Evolutionary conservation across 2,113 vertebrate genomes (phyloP).

Genomic region (Drymodes brunneopygia): DNA sequence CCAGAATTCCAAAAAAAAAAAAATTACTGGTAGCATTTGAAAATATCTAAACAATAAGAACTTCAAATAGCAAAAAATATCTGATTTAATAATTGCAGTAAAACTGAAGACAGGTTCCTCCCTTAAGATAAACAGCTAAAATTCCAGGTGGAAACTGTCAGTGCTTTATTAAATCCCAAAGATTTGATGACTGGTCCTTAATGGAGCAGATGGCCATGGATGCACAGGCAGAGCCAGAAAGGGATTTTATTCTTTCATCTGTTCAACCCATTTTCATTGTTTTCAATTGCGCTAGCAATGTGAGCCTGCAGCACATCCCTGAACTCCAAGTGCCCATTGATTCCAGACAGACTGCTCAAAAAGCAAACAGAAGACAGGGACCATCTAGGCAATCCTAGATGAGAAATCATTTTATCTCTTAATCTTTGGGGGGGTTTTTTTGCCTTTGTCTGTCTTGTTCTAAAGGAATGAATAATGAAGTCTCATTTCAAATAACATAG

Average conservation of each 20-base stretch:
- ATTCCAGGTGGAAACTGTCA: neutral
- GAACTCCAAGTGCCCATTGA: neutral
- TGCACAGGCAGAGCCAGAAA: neutral
- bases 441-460: neutral
- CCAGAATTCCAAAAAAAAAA: neutral
- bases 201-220: conserved; percentile 1
- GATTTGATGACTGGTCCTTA: neutral
- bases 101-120: neutral
- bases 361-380: neutral
- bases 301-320: neutral
- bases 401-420: neutral
- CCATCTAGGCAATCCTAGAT: neutral
- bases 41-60: neutral
- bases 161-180: neutral
- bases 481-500: neutral
- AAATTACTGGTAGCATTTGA: neutral
- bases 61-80: neutral
- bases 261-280: neutral
- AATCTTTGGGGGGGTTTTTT: neutral
- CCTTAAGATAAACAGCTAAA: neutral
- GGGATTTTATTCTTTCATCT: conserved; percentile 17
- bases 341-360: neutral
- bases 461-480: neutral
- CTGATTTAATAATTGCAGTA: neutral
- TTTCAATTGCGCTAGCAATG: neutral